Conservation (phyloP, 2,888 invertebrate genomes). For the Corythucha ciliata region DNA sequence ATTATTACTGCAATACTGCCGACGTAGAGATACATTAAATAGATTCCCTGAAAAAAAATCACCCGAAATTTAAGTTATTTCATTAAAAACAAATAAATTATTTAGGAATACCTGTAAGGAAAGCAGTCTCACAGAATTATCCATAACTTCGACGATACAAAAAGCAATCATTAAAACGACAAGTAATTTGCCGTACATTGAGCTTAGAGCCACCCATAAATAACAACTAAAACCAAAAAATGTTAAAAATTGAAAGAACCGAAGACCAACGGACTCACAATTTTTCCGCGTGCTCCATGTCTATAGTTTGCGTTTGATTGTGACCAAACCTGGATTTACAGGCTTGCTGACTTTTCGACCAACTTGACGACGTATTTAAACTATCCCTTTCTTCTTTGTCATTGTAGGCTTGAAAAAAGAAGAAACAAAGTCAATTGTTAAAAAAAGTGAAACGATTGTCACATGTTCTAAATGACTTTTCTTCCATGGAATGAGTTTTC, state of each 20-base stretch:
- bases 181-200: slow-evolving; percentile 48
- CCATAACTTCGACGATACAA: slow-evolving; percentile 48
- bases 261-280: slow-evolving; percentile 40
- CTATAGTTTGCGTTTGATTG: slow-evolving; percentile 33
- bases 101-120: slow-evolving; percentile 44
- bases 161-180: slow-evolving; percentile 46
- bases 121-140: slow-evolving; percentile 46
- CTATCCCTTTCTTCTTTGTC: slow-evolving; percentile 46
- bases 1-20: slow-evolving; percentile 48
- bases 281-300: slow-evolving; percentile 43
- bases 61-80: background rate
- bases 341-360: slow-evolving; percentile 40
- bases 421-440: too few species aligned
- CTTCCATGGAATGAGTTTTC: too few species aligned
- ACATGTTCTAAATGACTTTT: too few species aligned
- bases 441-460: too few species aligned
- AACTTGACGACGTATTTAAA: slow-evolving; percentile 42
- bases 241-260: background rate
- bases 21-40: slow-evolving; percentile 48
- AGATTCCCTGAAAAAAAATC: slow-evolving; percentile 42
- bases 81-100: background rate
- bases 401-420: slow-evolving; percentile 41
- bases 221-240: slow-evolving; percentile 42
- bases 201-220: slow-evolving; percentile 46
- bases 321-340: slow-evolving; percentile 34